Evolutionary conservation across 2,797 vertebrate genomes (phyloP).

Genomic region (Remorina albescens): DNA sequence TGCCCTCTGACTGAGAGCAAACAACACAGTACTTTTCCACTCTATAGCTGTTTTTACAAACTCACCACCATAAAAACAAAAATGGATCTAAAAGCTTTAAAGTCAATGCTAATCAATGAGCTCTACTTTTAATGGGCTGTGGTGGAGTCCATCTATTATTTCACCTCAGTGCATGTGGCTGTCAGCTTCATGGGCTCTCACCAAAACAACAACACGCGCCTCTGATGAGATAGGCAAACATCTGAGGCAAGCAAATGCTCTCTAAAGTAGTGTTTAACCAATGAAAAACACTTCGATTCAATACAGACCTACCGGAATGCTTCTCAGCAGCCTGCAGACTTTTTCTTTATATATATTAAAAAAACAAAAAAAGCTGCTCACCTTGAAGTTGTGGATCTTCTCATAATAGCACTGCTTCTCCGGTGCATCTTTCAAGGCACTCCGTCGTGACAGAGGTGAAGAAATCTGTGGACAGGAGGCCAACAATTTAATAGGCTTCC

Average conservation of each 20-base stretch:
- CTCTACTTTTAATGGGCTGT: slow-evolving; percentile 63
- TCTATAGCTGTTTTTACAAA: slow-evolving; percentile 23
- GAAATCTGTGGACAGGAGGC: slow-evolving; percentile 97
- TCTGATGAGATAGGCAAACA: slow-evolving; percentile 31
- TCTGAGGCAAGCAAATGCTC: slow-evolving; percentile 16
- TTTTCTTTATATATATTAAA: slow-evolving; percentile 4
- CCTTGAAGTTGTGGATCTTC: slow-evolving; percentile 99
- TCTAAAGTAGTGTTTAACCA: slow-evolving; percentile 2
- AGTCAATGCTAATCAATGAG: slow-evolving; percentile 72
- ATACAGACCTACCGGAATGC: slow-evolving; percentile 6
- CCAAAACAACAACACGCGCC: slow-evolving; percentile 40
- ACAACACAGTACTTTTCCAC: slow-evolving; percentile 14
- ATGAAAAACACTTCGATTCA: background rate
- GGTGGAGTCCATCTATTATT: slow-evolving; percentile 65
- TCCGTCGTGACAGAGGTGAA: slow-evolving; percentile 92
- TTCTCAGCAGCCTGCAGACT: background rate
- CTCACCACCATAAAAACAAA: slow-evolving; percentile 35
- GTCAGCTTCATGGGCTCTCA: slow-evolving; percentile 73
- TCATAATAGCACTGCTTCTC: slow-evolving; percentile 96
- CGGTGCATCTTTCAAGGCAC: slow-evolving; percentile 89
- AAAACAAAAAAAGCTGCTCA: slow-evolving; percentile 82
- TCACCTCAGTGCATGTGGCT: slow-evolving; percentile 60
- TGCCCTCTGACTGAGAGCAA: background rate
- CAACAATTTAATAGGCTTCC: slow-evolving; percentile 98
- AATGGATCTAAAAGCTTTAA: slow-evolving; percentile 58